phyloP scores from a whole-genome alignment of 2,888 invertebrate genomes.

The Mythimna albipuncta region DNA sequence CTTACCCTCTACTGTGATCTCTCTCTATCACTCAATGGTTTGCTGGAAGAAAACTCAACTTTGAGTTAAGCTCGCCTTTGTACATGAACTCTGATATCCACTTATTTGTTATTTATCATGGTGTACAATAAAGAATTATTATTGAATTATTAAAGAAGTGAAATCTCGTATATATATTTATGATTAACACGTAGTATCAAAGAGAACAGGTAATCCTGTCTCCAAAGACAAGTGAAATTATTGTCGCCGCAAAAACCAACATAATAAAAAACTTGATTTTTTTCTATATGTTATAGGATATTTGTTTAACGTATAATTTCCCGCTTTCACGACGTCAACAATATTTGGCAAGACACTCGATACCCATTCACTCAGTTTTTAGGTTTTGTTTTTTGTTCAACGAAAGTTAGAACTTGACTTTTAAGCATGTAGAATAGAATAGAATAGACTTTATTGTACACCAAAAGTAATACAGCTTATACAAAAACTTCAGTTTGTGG shows the following conservation, averaged over 20 bases:
- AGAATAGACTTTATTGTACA: too few relatives aligned
- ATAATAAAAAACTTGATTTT: conserved; percentile 3
- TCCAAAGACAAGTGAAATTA: conserved; percentile 36
- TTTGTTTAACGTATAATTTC: conserved; percentile 18
- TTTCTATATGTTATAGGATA: conserved; percentile 24
- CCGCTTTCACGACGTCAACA: conserved; percentile 33
- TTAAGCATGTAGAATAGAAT: too few relatives aligned
- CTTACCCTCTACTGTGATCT: too few relatives aligned
- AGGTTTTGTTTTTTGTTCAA: conserved; percentile 18
- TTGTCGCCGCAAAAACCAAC: not conserved
- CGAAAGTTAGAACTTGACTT: conserved; percentile 24
- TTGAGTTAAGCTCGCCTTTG: too few relatives aligned
- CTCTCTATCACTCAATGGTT: too few relatives aligned
- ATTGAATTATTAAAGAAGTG: too few relatives aligned
- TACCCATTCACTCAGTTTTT: conserved; percentile 26
- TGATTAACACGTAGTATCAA: conserved; percentile 1
- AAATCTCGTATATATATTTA: not conserved
- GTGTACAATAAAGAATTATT: too few relatives aligned
- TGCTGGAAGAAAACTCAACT: too few relatives aligned
- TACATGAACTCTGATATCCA: too few relatives aligned
- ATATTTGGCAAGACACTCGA: conserved; percentile 32
- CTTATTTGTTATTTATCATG: too few relatives aligned
- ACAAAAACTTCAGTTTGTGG: too few relatives aligned
- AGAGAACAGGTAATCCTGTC: conserved; percentile 29
- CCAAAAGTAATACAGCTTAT: too few relatives aligned